A percentile compares a stretch with the other conserved stretches of the same genome.
phyloP scores from a whole-genome alignment of 2,888 invertebrate genomes.

The Nemotelus nigrinus region DNA sequence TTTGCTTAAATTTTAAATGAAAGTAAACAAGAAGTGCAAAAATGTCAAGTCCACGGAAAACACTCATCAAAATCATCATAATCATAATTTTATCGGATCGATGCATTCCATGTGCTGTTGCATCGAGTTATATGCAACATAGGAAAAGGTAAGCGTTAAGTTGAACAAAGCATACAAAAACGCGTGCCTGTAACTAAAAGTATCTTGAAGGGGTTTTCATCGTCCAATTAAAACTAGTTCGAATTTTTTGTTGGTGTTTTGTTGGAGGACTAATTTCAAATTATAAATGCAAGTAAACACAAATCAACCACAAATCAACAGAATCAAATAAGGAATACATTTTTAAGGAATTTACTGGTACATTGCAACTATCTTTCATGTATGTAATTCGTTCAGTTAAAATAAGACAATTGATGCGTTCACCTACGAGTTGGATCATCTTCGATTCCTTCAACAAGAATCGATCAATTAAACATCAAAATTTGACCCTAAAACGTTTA shows the following conservation, averaged over 20 bases:
- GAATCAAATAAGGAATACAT: too few relatives aligned
- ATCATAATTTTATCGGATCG: conserved; percentile 32
- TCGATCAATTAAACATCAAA: neutral
- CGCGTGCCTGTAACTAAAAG: conserved; percentile 48
- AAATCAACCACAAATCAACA: too few relatives aligned
- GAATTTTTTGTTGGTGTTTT: too few relatives aligned
- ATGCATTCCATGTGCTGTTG: neutral
- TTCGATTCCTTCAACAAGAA: neutral
- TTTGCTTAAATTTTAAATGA: conserved; percentile 35
- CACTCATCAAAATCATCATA: conserved; percentile 38
- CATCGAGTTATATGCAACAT: neutral
- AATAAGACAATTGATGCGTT: conserved; percentile 22
- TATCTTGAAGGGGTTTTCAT: conserved; percentile 5
- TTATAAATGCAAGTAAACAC: too few relatives aligned
- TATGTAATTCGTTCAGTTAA: neutral
- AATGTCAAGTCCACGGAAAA: conserved; percentile 26
- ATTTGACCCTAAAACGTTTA: neutral
- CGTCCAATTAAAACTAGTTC: too few relatives aligned
- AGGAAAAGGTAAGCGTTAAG: neutral
- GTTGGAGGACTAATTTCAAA: too few relatives aligned
- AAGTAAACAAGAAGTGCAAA: conserved; percentile 34
- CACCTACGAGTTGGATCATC: conserved; percentile 45
- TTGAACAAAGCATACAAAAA: conserved; percentile 6
- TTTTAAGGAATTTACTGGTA: too few relatives aligned
- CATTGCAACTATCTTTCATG: too few relatives aligned